Evolutionary conservation across 2,797 vertebrate species (phyloP).

Genomic region (Sitta carolinensis): DNA sequence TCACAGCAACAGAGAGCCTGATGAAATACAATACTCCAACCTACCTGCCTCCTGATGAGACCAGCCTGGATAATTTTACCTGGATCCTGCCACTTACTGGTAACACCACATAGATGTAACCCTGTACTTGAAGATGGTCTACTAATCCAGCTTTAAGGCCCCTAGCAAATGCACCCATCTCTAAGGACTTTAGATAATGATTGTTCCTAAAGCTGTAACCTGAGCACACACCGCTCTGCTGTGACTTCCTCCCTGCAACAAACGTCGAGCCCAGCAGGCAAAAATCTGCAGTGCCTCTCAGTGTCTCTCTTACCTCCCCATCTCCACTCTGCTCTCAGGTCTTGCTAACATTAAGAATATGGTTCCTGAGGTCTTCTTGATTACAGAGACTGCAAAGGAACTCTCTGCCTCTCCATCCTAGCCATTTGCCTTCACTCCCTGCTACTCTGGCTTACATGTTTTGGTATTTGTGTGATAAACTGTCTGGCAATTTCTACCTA

Average conservation of each 20-base stretch:
- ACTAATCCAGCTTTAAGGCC: neutral
- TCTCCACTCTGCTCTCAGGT: neutral
- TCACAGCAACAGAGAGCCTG: neutral
- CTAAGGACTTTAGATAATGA: neutral
- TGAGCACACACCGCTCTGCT: neutral
- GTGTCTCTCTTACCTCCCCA: neutral
- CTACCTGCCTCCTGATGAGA: accelerated
- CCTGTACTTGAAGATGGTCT: neutral
- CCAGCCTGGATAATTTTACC: neutral
- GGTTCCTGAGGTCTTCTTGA: neutral
- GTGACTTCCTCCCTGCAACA: neutral
- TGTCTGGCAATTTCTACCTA: neutral
- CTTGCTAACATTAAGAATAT: neutral
- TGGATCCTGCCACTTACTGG: neutral
- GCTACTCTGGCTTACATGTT: neutral
- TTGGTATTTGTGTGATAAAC: neutral
- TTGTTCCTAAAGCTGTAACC: neutral
- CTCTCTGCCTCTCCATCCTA: neutral
- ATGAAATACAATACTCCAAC: neutral
- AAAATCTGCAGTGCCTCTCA: neutral
- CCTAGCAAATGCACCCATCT: neutral
- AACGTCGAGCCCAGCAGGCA: neutral
- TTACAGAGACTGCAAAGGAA: neutral
- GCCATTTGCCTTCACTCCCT: neutral
- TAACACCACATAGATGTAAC: neutral